phyloP scores from a whole-genome alignment of 2,888 invertebrate species.

The Eutolmus rufibarbis region DNA sequence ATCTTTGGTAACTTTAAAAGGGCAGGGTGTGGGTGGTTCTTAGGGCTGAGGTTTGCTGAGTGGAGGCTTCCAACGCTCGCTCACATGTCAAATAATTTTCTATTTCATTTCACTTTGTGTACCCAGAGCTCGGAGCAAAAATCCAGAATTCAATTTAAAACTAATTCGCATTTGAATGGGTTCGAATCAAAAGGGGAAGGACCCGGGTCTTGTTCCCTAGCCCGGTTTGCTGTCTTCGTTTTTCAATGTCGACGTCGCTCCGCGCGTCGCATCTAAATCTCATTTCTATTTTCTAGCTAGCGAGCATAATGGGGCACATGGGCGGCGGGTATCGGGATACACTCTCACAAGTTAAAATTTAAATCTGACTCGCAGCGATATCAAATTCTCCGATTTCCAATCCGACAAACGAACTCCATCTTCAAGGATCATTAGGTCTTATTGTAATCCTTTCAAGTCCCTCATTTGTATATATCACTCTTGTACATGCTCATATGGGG shows the following conservation, averaged over 20 bases:
- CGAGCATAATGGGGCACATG: conserved; percentile 1
- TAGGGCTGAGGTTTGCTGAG: neutral
- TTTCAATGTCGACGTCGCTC: neutral
- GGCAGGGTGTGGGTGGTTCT: neutral
- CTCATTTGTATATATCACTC: conserved; percentile 43
- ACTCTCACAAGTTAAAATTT: conserved; percentile 35
- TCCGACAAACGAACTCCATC: conserved; percentile 47
- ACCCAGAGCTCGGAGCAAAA: neutral
- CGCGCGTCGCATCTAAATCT: conserved; percentile 25
- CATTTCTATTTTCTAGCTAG: conserved; percentile 19
- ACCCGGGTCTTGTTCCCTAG: neutral
- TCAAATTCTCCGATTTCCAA: conserved; percentile 44
- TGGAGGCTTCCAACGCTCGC: neutral
- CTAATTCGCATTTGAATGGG: conserved; percentile 45
- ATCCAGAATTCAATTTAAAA: conserved; percentile 35
- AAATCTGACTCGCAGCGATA: conserved; percentile 37
- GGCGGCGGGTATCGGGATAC: conserved; percentile 14
- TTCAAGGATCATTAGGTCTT: conserved; percentile 48
- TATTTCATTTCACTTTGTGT: conserved; percentile 33
- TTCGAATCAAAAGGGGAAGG: conserved; percentile 28
- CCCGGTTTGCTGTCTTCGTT: neutral
- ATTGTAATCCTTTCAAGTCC: conserved; percentile 47
- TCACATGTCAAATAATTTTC: conserved; percentile 25
- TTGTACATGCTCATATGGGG: conserved; percentile 38
- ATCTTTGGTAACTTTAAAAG: neutral